Evolutionary conservation across 2,797 vertebrate species (phyloP), one percentile per base, ranked within the genome.

Genomic region (Sciurus vulgaris): DNA sequence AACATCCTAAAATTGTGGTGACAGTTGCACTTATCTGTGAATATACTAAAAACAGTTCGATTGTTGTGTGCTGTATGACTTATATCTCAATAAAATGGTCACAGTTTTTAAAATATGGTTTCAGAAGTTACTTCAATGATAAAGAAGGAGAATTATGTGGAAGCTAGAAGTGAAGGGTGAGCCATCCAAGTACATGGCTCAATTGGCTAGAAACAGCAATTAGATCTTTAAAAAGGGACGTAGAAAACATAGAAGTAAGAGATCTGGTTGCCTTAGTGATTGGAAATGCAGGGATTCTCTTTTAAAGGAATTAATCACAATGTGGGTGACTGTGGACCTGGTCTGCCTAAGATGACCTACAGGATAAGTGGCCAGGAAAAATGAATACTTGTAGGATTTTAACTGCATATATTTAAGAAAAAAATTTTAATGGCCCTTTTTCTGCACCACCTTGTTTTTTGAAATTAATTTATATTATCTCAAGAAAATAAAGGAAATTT

Each of bases 341-440:
- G 13, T 70, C 81, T 78, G 79, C 83, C 54, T 76, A 49, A 17
- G 41, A 61, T 92, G 79, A 95, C 70, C 74, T 84, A n/a, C 54
- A 33, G 15, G 65, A 38, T 47, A 44, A 65, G 76, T 56, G 61
- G 7, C 78, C 78, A 86, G n/a, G 67, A 82, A 30, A 89, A 94
- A 74, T 69, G 47, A 47, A 54, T 44, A 13, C 63, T 81, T 72
- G 26, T 67, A 44, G 38, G 77, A 91, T 84, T 95, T 78, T 97
- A 56, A n/a, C 88, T 82, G 61, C n/a, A 11, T 38, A 67, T 69
- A 97, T 83, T 94, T 95, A 86, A 84, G 54, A 84, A 90, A 92
- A 86, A 90, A 33, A 94, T 93, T 33, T 94, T 93, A 95, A 93
- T 41, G 3, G 28, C 65, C 56, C 83, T 91, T 7, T 91, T 7